phyloP scores from a whole-genome alignment of 2,888 invertebrate genomes.

The Epistrophe grossulariae region DNA sequence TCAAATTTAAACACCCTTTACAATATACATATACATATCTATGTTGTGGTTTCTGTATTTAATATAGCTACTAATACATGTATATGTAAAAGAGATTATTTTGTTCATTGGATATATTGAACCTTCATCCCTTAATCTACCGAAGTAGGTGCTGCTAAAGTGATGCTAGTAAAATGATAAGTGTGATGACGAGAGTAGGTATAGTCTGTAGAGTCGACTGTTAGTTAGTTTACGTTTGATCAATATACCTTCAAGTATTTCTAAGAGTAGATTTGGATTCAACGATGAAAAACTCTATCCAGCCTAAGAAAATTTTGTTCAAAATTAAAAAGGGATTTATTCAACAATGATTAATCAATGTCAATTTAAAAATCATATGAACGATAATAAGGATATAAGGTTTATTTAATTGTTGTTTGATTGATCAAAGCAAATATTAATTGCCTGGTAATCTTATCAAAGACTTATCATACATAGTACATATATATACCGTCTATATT shows the following conservation, averaged over 20 bases:
- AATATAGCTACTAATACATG: neutral
- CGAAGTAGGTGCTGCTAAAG: neutral
- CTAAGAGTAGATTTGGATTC: neutral
- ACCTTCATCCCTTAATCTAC: slow-evolving; percentile 14
- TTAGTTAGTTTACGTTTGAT: neutral
- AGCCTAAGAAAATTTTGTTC: neutral
- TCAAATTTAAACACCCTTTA: too few relatives aligned
- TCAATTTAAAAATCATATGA: neutral
- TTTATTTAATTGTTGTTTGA: neutral
- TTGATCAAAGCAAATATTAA: neutral
- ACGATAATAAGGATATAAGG: neutral
- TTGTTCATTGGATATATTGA: slow-evolving; percentile 35
- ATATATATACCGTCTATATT: too few relatives aligned
- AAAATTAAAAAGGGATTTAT: neutral
- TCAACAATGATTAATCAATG: neutral
- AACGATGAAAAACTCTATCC: neutral
- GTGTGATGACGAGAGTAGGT: neutral
- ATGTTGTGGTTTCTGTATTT: neutral
- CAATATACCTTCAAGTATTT: neutral
- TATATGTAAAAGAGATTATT: slow-evolving; percentile 51
- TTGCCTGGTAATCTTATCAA: neutral
- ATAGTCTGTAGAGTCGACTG: neutral
- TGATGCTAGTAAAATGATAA: neutral
- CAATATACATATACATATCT: neutral
- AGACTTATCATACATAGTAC: neutral